These are phyloP conservation scores for Fundulus diaphanus DNA, from an alignment of 2,797 vertebrate species.

Conservation along the genomic window DNA sequence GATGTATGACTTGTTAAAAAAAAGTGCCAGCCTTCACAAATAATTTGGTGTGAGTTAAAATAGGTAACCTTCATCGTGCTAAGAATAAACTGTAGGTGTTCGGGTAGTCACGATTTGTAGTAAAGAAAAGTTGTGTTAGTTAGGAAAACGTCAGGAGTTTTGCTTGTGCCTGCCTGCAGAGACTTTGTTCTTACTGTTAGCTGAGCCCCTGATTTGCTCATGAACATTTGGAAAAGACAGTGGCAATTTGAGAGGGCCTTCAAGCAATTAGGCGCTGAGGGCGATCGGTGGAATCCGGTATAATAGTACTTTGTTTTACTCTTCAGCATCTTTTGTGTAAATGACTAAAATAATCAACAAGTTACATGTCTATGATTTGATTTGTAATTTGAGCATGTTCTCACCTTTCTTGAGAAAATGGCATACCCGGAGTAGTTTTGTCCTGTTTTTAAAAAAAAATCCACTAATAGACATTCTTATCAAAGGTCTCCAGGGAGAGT, in stretches of 20 bases:
- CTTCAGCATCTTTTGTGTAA: neutral
- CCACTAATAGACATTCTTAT: neutral
- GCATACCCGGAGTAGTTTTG: neutral
- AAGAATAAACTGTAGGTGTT: neutral
- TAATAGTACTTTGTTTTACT: neutral
- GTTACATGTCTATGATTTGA: neutral
- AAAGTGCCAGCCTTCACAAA: neutral
- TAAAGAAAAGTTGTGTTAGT: constrained; percentile 1
- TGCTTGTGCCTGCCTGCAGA: neutral
- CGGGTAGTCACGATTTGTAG: neutral
- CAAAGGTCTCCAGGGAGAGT: neutral
- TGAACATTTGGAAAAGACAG: neutral
- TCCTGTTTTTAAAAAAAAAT: neutral
- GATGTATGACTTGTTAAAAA: too few species aligned
- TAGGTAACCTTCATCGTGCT: neutral
- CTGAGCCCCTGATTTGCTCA: neutral
- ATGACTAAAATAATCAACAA: neutral
- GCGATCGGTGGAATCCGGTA: neutral
- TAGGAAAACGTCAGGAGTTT: neutral
- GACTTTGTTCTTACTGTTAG: neutral
- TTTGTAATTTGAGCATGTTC: neutral
- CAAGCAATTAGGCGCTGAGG: neutral
- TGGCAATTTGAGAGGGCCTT: neutral
- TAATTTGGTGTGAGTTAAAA: neutral
- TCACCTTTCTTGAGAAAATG: neutral